These are phyloP conservation scores for Oophaga sylvatica DNA, from an alignment of 2,797 vertebrate species.

Conservation along the genomic window DNA sequence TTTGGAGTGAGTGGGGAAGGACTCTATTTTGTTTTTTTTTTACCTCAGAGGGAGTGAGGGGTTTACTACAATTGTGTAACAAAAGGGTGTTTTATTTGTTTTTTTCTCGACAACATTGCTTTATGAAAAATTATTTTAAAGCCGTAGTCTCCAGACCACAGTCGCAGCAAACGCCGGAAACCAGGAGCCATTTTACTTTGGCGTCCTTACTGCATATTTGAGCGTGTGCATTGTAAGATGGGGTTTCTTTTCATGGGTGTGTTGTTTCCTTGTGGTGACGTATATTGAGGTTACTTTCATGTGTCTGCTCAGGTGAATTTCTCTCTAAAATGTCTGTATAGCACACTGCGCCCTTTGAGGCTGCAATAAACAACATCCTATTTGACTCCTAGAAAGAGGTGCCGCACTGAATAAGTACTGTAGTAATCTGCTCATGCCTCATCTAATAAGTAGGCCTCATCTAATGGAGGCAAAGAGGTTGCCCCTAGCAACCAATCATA, in stretches of 20 bases:
- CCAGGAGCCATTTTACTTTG: neutral
- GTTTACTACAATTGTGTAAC: neutral
- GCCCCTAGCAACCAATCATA: neutral
- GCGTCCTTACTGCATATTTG: neutral
- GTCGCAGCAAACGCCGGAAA: neutral
- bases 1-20: too few species aligned
- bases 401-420: neutral
- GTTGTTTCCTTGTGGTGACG: neutral
- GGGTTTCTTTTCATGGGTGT: slow-evolving; percentile 25
- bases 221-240: neutral
- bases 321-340: neutral
- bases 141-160: neutral
- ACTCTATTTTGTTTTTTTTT: neutral
- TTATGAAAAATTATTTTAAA: neutral
- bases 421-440: neutral
- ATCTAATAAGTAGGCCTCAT: neutral
- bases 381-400: neutral
- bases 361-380: neutral
- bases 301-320: slow-evolving; percentile 4
- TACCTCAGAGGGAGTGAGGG: neutral
- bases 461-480: neutral
- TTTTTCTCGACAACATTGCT: neutral
- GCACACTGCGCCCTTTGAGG: neutral
- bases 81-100: neutral
- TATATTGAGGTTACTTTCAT: slow-evolving; percentile 44